Evolutionary conservation across 1,140 invertebrate species (phyloP).

Genomic region (Goniozus legneri): DNA sequence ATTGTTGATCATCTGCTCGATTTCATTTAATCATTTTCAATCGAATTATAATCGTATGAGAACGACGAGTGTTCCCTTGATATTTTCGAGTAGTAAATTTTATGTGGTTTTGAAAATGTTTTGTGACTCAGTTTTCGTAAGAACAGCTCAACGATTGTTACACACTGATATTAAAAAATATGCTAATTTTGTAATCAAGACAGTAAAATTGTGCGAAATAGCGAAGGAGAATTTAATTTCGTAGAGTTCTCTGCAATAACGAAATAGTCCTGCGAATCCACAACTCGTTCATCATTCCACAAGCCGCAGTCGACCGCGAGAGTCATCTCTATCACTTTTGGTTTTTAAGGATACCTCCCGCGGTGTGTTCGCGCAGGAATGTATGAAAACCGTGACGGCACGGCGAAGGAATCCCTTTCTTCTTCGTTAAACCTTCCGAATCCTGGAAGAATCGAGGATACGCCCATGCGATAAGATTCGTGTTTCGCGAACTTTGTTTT

Average conservation of each 20-base stretch:
- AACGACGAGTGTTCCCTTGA: too few species aligned
- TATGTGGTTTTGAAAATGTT: background rate
- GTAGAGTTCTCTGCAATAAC: background rate
- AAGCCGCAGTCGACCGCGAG: background rate
- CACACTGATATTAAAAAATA: background rate
- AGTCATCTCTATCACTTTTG: conserved; percentile 33
- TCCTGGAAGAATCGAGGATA: conserved; percentile 35
- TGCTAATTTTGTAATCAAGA: background rate
- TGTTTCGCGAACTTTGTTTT: background rate
- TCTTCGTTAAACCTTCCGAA: too few species aligned
- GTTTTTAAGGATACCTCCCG: conserved; percentile 39
- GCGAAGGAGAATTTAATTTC: too few species aligned
- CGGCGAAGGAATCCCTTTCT: conserved; percentile 39
- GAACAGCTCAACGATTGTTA: background rate
- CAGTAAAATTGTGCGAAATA: background rate
- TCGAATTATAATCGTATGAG: too few species aligned
- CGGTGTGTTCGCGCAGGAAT: conserved; percentile 29
- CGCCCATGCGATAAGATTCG: conserved; percentile 1
- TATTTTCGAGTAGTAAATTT: too few species aligned
- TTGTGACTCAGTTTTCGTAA: background rate
- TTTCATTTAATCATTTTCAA: background rate
- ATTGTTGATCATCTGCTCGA: background rate
- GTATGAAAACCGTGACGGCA: conserved; percentile 43
- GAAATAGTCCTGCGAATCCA: background rate
- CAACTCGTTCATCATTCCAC: conserved; percentile 4